phyloP scores from a whole-genome alignment of 1,140 invertebrate genomes.

The Lepidotrigona ventralis region DNA sequence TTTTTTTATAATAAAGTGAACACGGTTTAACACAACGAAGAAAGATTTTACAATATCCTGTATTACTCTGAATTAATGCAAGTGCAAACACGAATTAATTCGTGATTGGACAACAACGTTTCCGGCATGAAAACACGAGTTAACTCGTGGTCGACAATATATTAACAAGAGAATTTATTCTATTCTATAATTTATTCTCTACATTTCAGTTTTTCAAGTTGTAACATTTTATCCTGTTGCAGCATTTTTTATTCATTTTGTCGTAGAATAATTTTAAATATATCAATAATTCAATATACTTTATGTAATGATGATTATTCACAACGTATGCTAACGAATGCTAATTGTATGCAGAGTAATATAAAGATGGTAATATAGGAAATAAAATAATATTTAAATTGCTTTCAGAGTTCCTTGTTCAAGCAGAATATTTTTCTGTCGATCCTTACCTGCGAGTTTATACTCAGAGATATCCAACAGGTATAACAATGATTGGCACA shows the following conservation, averaged over 20 bases:
- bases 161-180: too few relatives aligned
- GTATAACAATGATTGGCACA: conserved; percentile 83
- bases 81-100: too few relatives aligned
- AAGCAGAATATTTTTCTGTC: conserved; percentile 86
- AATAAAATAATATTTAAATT: conserved; percentile 24
- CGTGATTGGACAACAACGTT: too few relatives aligned
- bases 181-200: too few relatives aligned
- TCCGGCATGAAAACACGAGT: too few relatives aligned
- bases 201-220: too few relatives aligned
- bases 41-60: too few relatives aligned
- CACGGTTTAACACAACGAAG: too few relatives aligned
- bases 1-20: too few relatives aligned
- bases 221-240: too few relatives aligned
- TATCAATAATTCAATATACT: neutral
- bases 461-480: conserved; percentile 77
- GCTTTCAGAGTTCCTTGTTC: conserved; percentile 83
- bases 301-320: neutral
- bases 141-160: too few relatives aligned
- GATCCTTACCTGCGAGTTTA: conserved; percentile 87
- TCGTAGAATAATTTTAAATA: neutral
- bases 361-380: neutral
- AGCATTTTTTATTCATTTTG: neutral
- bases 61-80: too few relatives aligned
- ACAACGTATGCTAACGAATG: neutral
- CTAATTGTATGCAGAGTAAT: neutral